Conservation (phyloP, 2,888 invertebrate genomes). For the Orchestes rusci region DNA sequence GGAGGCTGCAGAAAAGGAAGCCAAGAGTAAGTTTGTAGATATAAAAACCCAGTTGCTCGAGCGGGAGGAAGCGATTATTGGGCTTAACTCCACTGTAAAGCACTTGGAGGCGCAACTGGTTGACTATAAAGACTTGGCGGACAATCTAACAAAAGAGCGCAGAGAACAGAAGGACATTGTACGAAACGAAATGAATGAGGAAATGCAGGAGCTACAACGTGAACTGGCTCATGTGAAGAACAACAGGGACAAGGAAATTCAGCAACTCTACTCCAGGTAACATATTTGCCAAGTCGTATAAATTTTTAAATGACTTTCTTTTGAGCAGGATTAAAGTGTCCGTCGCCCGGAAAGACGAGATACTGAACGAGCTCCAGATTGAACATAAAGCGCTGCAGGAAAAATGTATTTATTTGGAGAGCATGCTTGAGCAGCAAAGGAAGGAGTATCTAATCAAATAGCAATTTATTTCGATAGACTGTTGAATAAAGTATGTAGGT, state of each 20-base stretch:
- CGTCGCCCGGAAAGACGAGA: conserved; percentile 71
- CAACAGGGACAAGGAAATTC: conserved; percentile 66
- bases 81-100: conserved; percentile 52
- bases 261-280: conserved; percentile 74
- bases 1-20: conserved; percentile 58
- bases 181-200: conserved; percentile 55
- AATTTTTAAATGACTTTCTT: conserved; percentile 6
- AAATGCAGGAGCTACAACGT: conserved; percentile 55
- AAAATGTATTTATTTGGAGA: conserved; percentile 67
- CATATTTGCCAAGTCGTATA: no score
- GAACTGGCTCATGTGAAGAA: conserved; percentile 53
- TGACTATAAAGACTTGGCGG: conserved; percentile 52
- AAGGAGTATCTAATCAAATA: conserved; percentile 55
- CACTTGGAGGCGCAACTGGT: conserved; percentile 60
- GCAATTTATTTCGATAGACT: no score
- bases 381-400: conserved; percentile 64
- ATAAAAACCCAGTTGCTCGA: conserved; percentile 58
- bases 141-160: conserved; percentile 50
- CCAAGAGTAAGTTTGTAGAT: conserved; percentile 60
- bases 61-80: conserved; percentile 55
- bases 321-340: conserved; percentile 66
- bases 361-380: conserved; percentile 62
- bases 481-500: no score
- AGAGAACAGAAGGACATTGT: conserved; percentile 53
- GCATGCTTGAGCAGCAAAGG: conserved; percentile 67